Conservation (phyloP, 2,888 invertebrate genomes). For the Oxyteleia sp. region DNA sequence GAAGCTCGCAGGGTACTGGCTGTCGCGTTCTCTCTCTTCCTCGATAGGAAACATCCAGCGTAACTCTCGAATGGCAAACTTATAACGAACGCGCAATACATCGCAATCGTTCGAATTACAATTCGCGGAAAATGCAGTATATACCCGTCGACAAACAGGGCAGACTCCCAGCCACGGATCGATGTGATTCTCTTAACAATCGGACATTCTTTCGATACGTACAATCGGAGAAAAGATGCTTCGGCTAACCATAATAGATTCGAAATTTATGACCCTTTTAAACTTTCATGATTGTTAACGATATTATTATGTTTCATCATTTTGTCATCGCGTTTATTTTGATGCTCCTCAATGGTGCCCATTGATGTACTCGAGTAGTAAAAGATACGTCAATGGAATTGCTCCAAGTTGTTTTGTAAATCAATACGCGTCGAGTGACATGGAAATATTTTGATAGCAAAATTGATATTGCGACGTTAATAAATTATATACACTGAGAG, state of each 20-base stretch:
- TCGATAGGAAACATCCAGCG: constrained; percentile 77
- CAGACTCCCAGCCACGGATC: constrained; percentile 42
- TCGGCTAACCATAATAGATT: constrained; percentile 9
- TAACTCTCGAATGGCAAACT: constrained; percentile 68
- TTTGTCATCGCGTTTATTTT: constrained; percentile 30
- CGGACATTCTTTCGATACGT: constrained; percentile 37
- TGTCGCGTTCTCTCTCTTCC: constrained; percentile 30
- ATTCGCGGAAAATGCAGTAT: constrained; percentile 60
- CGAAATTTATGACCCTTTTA: constrained; percentile 28
- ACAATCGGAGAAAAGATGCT: constrained; percentile 34
- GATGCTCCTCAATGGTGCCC: not conserved
- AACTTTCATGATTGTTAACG: constrained; percentile 36
- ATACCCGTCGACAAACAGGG: constrained; percentile 55
- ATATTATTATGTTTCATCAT: constrained; percentile 35
- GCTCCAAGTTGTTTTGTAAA: constrained; percentile 7
- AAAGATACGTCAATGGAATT: constrained; percentile 4
- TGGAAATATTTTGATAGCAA: not conserved
- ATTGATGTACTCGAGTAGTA: constrained; percentile 2
- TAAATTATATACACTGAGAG: not conserved
- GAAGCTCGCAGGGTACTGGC: constrained; percentile 13
- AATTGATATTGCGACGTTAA: not conserved
- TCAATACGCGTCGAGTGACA: not conserved
- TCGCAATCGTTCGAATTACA: constrained; percentile 70
- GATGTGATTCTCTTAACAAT: constrained; percentile 56
- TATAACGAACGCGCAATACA: constrained; percentile 72